Evolutionary conservation across 1,140 invertebrate genomes (phyloP), one percentile per base, ranked within the genome.

Genomic region (Euura lappo): DNA sequence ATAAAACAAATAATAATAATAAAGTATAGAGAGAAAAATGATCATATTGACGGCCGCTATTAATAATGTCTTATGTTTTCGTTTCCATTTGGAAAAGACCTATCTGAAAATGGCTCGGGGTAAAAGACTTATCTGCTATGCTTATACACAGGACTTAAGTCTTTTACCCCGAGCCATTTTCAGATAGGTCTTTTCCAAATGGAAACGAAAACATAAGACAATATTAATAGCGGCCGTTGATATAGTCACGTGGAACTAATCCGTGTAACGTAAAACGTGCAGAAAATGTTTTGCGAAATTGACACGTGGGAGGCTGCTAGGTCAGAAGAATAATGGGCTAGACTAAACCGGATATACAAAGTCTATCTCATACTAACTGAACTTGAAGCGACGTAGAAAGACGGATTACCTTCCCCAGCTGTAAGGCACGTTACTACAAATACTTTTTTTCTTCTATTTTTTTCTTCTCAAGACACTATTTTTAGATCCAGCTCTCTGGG

Each of bases 351-450:
- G 28, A 60, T 60, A 60, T 60, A 51, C 28, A 28, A 28, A 28
- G 28, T 28, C 28, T 60, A 60, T 6, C 51, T 8, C 3, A 8
- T 8, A 11, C 51, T 60, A 5, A 60, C 51, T 60, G 13, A 60
- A 6, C 51, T 60, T 60, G 51, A 60, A 60, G 8, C 51, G 51
- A 60, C 51, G 51, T 60, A 60, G 51, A 60, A 60, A 60, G 51
- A 60, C 51, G 51, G 51, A 60, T 60, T 60, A 60, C 51, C 51
- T 8, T 60, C 3, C 51, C 51, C 51, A n/a, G 51, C 51, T 60
- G 51, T 60, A 60, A 60, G 51, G 13, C 13, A 60, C 51, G 8
- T 60, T 60, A 11, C 51, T 60, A 60, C 51, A 3, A 60, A 60
- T 60, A 60, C 51, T 60, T 60, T 11, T 60, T n/a, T n/a, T 28